These are phyloP conservation scores for Seriola quinqueradiata DNA, from an alignment of 2,113 vertebrate genomes.

Conservation along the genomic window DNA sequence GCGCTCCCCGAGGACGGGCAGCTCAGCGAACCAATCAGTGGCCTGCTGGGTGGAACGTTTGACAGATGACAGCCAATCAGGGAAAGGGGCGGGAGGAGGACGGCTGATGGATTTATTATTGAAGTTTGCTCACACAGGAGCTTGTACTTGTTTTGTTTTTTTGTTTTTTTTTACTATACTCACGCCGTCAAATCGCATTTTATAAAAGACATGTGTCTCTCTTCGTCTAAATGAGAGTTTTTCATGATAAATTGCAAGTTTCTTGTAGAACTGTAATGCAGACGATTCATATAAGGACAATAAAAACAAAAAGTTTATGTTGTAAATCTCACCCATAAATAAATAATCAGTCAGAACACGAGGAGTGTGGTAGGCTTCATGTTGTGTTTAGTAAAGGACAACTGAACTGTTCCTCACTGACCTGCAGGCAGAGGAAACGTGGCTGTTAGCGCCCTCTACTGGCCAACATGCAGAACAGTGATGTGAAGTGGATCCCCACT, in stretches of 20 bases:
- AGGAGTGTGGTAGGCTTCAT: too few species aligned
- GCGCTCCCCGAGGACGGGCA: slow-evolving; percentile 58
- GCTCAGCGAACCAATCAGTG: slow-evolving; percentile 66
- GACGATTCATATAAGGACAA: neutral
- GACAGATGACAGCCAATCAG: slow-evolving; percentile 60
- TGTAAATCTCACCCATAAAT: neutral
- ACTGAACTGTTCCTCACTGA: slow-evolving; percentile 34
- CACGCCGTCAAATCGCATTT: neutral
- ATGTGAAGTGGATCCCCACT: neutral
- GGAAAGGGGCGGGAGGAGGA: slow-evolving; percentile 39
- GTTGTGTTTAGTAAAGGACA: neutral
- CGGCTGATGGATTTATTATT: slow-evolving; percentile 33
- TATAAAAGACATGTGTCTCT: neutral
- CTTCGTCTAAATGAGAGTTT: neutral
- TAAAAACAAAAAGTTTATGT: neutral
- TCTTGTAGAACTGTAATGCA: neutral
- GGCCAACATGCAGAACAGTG: neutral
- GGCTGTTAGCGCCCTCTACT: slow-evolving; percentile 67
- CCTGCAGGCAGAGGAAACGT: slow-evolving; percentile 19
- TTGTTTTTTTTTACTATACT: neutral
- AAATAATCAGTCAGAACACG: neutral
- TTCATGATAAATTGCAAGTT: neutral
- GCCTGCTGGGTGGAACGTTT: neutral
- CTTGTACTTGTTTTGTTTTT: neutral
- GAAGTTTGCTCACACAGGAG: slow-evolving; percentile 20